Percentiles rank a stretch among this genome's conserved stretches.
These are phyloP conservation scores for Cephus nigrinus DNA, from an alignment of 2,888 invertebrate species.

Conservation along the genomic window DNA sequence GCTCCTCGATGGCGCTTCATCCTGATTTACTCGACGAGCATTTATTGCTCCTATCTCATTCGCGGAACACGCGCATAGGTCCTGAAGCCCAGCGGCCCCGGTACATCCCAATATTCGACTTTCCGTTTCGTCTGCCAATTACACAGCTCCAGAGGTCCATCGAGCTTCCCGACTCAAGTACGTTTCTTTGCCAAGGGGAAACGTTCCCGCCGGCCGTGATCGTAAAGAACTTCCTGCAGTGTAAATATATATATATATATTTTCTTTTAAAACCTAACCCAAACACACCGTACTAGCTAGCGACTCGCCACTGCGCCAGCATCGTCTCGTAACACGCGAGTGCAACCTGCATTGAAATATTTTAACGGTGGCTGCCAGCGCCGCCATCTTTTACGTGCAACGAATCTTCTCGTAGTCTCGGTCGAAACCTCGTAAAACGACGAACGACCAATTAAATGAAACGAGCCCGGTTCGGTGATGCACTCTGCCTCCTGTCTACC, in stretches of 20 bases:
- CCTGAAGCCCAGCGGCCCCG: background rate
- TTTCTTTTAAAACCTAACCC: background rate
- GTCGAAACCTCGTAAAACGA: slow-evolving; percentile 57
- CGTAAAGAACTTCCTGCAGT: background rate
- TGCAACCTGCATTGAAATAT: background rate
- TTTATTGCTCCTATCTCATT: slow-evolving; percentile 45
- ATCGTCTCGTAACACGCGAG: background rate
- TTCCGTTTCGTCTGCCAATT: background rate
- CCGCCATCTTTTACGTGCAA: slow-evolving; percentile 29
- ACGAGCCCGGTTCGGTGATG: slow-evolving; percentile 50
- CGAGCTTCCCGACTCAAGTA: background rate
- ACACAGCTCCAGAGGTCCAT: background rate
- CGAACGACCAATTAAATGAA: slow-evolving; percentile 62
- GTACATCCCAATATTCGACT: background rate
- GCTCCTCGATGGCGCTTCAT: slow-evolving; percentile 64
- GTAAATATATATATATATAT: background rate
- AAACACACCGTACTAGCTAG: background rate
- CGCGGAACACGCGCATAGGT: background rate
- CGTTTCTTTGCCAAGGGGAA: background rate
- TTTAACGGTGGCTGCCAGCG: background rate
- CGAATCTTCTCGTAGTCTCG: slow-evolving; percentile 42
- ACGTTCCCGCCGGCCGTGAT: background rate
- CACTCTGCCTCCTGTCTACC: slow-evolving; percentile 43
- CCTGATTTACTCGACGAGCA: slow-evolving; percentile 64
- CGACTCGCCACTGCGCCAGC: background rate